Base-by-base conservation (phyloP, 2,113 vertebrate genomes). In the Arvicanthis niloticus region DNA sequence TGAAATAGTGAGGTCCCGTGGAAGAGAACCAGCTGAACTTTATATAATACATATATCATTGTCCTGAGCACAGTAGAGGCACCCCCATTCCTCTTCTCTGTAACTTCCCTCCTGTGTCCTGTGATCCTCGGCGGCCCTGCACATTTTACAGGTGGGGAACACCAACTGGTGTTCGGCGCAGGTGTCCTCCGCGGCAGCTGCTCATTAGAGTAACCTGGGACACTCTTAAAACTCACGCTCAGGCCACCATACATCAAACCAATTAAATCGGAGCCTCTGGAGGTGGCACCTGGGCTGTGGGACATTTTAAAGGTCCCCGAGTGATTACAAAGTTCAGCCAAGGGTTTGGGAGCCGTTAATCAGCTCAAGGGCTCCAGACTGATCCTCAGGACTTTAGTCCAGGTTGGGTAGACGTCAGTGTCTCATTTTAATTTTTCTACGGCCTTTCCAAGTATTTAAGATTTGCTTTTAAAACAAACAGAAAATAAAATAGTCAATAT, bases 261-360 rank as follows among this genome's bases (percentile, higher is more conserved):
- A 92, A 76, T 94, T 88, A 92, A 96, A 73, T 40, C 6, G 24
- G 81, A 45, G 37, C 51, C 67, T 84, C 76, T 67, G 58, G 84
- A 91, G 31, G 42, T 56, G 58, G 53, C 45, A 91, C n/a, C 58
- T 89, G 82, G 37, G 48, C 51, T 72, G 56, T 13, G 0, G 31
- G 42, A 17, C 10, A 26, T 96, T 94, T 94, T 76, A 76, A 93
- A 53, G 26, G 22, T 85, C 72, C 72, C 34, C 21, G 3, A 11
- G 70, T 65, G 73, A 91, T 76, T 80, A 58, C 24, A 22, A 88
- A 96, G 81, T 21, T 0, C 31, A 22, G 42, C 2, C 13, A 89
- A 92, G 62, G 22, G 26, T 81, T 60, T 81, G 16, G 45, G 67
- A 73, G 80, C 21, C 82, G 77, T 31, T 51, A 82, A 68, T 16